Evolutionary conservation across 1,140 invertebrate genomes (phyloP), one percentile per base, ranked within the genome.

Genomic region (Pachypeltis micranthus): DNA sequence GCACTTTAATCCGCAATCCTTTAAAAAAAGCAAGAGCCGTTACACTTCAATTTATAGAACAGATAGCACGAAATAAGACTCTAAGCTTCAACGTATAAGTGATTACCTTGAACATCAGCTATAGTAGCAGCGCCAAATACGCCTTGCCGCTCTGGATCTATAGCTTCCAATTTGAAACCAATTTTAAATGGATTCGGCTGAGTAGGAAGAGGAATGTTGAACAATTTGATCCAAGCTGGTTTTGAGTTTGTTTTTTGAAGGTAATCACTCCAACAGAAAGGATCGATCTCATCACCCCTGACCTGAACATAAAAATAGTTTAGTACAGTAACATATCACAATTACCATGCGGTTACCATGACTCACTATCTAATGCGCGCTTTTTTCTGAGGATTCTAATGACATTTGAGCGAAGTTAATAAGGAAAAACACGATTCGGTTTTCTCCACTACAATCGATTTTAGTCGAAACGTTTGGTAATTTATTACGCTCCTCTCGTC

Each of bases 131-230:
- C 91, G 74, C 92, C 94, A 72, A 93, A 93, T 55, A 90, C 75
- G 0, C 88, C 86, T 59, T 91, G 92, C 75, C 94, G 89, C 68
- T 87, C 83, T 0, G 92, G 93, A 78, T 98, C 93, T 63, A 96
- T 91, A 0, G 90, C 93, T 78, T 97, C 94, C 58, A 96, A 70
- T 71, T 92, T 91, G 91, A 95, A 93, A 12, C 91, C 91, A 59
- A 87, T 80, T 75, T 83, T 81, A 67, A 91, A 91, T 21, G 79
- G 78, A 74, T 90, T 90, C 68, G 85, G 80, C 51, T 68, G 75
- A 70, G 79, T 85, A 51, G 79, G 87, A 67, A 88, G 86, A 0
- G 86, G 80, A 72, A 90, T 86, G 67, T 86, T 84, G 68, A 91
- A 92, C 2, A 91, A 73, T 69, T 88, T 87, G 1, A 82, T 78